Evolutionary conservation across 2,888 invertebrate genomes (phyloP).

Genomic region (Harmothoe impar): DNA sequence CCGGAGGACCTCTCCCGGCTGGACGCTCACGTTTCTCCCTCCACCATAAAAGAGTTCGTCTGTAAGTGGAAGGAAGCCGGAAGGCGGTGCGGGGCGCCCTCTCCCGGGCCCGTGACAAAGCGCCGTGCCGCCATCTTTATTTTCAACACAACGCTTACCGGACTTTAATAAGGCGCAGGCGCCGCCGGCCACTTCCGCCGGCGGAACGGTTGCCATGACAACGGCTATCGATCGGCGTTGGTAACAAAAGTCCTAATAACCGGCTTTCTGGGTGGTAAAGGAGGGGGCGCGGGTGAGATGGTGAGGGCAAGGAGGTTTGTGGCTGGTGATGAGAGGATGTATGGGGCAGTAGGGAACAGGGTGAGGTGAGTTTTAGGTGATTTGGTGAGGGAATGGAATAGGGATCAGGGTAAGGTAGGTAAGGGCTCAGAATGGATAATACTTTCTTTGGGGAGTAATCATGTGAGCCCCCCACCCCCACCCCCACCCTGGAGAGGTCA

Average conservation of each 20-base stretch:
- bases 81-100: conserved; percentile 43
- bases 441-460: no score
- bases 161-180: conserved; percentile 49
- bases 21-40: conserved; percentile 21
- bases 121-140: conserved; percentile 51
- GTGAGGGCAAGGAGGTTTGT: conserved; percentile 1
- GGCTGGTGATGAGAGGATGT: not conserved
- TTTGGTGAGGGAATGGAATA: no score
- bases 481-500: no score
- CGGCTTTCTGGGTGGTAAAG: conserved; percentile 19
- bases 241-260: conserved; percentile 62
- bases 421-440: no score
- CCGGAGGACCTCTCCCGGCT: not conserved
- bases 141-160: conserved; percentile 53
- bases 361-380: not conserved
- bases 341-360: not conserved
- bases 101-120: conserved; percentile 41
- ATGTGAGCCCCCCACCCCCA: no score
- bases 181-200: conserved; percentile 37
- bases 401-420: no score
- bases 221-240: conserved; percentile 35
- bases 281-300: not conserved
- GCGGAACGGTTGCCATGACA: conserved; percentile 55
- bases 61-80: conserved; percentile 61
- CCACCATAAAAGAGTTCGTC: conserved; percentile 53